These are phyloP conservation scores for Sinohyriopsis cumingii DNA, from an alignment of 2,888 invertebrate genomes.

Conservation along the genomic window DNA sequence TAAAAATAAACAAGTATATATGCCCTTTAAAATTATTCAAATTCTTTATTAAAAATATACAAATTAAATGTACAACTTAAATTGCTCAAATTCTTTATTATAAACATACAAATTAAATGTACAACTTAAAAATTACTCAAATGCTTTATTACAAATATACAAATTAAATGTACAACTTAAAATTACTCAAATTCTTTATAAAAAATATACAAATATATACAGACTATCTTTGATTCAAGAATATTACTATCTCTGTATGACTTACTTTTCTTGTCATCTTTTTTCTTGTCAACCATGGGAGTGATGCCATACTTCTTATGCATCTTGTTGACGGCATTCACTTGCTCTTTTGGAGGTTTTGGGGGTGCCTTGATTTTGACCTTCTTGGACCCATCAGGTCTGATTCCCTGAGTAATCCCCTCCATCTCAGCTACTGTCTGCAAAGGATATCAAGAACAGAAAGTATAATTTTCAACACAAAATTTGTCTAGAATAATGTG, in stretches of 20 bases:
- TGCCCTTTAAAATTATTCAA: too few relatives aligned
- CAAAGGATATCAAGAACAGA: slow-evolving; percentile 4
- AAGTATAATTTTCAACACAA: background rate
- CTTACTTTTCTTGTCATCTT: slow-evolving; percentile 29
- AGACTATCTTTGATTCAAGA: background rate
- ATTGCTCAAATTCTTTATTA: too few relatives aligned
- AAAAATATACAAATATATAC: background rate
- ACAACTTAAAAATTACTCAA: too few relatives aligned
- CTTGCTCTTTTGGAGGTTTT: slow-evolving; percentile 16
- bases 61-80: too few relatives aligned
- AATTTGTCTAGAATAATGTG: background rate
- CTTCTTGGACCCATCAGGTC: slow-evolving; percentile 51
- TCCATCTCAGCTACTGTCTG: slow-evolving; percentile 72
- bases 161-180: too few relatives aligned
- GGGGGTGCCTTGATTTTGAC: slow-evolving; percentile 49
- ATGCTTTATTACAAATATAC: too few relatives aligned
- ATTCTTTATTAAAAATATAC: too few relatives aligned
- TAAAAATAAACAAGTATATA: too few relatives aligned
- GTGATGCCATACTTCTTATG: slow-evolving; percentile 44
- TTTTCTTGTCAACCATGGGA: slow-evolving; percentile 36
- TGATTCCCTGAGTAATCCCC: slow-evolving; percentile 67
- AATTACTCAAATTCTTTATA: too few relatives aligned
- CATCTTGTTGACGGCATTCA: slow-evolving; percentile 37
- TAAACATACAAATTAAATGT: too few relatives aligned
- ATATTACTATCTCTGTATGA: background rate